Conservation (phyloP, 2,797 vertebrate species). For the Valencia hispanica region DNA sequence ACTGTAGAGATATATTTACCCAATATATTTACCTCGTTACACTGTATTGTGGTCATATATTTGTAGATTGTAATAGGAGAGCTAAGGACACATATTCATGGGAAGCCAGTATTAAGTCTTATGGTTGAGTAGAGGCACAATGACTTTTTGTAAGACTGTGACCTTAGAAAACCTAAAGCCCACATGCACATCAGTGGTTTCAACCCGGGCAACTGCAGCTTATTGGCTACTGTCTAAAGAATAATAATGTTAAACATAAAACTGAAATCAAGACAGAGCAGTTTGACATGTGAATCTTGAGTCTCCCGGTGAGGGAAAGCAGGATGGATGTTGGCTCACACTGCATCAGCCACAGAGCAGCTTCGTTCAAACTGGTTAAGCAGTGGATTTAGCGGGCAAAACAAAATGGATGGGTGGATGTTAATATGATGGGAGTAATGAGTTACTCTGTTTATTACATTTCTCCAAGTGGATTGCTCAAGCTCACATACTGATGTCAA, state of each 20-base stretch:
- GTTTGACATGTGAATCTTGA: neutral
- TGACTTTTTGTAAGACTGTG: neutral
- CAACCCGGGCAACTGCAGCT: neutral
- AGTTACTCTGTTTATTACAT: constrained; percentile 3
- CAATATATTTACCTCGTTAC: neutral
- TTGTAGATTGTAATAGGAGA: neutral
- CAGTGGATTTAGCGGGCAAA: neutral
- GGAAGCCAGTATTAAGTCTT: neutral
- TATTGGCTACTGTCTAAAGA: neutral
- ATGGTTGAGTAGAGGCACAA: neutral
- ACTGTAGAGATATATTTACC: too few relatives aligned
- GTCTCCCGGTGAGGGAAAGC: neutral
- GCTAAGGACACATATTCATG: neutral
- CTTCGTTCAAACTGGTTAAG: neutral
- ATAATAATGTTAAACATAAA: neutral
- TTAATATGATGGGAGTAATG: neutral
- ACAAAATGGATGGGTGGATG: neutral
- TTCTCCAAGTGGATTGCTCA: constrained; percentile 3
- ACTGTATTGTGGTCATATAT: neutral
- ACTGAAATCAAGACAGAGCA: neutral
- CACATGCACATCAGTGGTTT: neutral
- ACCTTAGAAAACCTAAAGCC: neutral
- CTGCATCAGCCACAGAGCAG: neutral
- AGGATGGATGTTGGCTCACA: neutral
- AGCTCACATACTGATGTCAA: constrained; percentile 3